phyloP scores from a whole-genome alignment of 1,140 invertebrate genomes.

The Aplysia californica region DNA sequence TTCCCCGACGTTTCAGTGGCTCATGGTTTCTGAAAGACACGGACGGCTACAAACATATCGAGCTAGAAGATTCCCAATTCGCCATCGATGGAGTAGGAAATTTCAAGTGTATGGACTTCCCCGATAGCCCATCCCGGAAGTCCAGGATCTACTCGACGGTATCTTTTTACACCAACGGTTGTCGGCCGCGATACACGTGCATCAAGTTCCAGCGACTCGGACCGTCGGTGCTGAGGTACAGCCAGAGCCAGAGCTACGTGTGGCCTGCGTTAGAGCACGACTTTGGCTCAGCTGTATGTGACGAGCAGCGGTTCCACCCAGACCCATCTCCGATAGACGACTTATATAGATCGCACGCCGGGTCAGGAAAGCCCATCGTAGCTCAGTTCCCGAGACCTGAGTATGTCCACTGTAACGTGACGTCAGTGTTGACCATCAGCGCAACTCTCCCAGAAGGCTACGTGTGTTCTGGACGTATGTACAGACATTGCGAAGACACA shows the following conservation, averaged over 20 bases:
- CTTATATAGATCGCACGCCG: conserved; percentile 36
- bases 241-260: conserved; percentile 39
- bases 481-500: conserved; percentile 38
- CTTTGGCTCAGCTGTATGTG: conserved; percentile 34
- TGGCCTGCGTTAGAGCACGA: conserved; percentile 39
- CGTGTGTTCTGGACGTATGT: conserved; percentile 40
- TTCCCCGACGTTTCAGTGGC: conserved; percentile 34
- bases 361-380: conserved; percentile 44
- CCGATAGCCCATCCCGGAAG: conserved; percentile 31
- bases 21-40: conserved; percentile 32
- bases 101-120: conserved; percentile 43
- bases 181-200: conserved; percentile 50
- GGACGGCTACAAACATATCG: conserved; percentile 21
- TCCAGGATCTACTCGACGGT: conserved; percentile 38
- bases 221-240: conserved; percentile 36
- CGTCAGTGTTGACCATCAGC: conserved; percentile 34
- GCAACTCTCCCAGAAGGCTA: conserved; percentile 37
- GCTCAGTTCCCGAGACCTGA: conserved; percentile 1
- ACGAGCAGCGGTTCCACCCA: conserved; percentile 30
- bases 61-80: conserved; percentile 35
- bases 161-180: conserved; percentile 47
- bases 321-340: conserved; percentile 46
- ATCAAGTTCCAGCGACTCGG: conserved; percentile 32
- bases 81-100: conserved; percentile 36
- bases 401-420: conserved; percentile 34